Evolutionary conservation across 2,113 vertebrate species (phyloP).

Genomic region (Hymenochirus boettgeri): DNA sequence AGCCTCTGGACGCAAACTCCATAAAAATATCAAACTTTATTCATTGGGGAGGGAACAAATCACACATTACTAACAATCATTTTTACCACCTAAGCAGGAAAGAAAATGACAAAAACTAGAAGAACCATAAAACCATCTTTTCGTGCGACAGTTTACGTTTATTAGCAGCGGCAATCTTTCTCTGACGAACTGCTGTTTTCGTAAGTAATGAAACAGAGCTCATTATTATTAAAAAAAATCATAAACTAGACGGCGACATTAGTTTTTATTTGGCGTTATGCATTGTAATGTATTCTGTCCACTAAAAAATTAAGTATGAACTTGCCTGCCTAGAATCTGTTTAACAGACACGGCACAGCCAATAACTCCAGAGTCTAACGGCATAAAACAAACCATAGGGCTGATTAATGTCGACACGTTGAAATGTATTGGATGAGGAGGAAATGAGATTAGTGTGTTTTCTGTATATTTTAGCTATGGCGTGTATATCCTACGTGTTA

Average conservation of each 20-base stretch:
- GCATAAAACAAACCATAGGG: slow-evolving; percentile 23
- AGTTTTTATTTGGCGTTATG: slow-evolving; percentile 23
- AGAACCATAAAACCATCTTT: not conserved
- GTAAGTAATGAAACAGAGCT: not conserved
- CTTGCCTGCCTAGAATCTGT: slow-evolving; percentile 14
- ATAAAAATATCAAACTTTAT: not conserved
- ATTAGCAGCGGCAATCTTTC: not conserved
- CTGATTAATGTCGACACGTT: slow-evolving; percentile 25
- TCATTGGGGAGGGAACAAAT: not conserved
- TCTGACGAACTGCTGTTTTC: not conserved
- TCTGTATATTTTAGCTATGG: not conserved
- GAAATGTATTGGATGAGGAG: slow-evolving; percentile 28
- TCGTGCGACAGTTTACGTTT: not conserved
- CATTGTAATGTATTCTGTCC: slow-evolving; percentile 11
- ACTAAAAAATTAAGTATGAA: slow-evolving; percentile 32
- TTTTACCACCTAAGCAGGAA: not conserved
- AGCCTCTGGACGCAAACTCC: not conserved
- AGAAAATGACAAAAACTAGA: not conserved
- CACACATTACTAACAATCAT: not conserved
- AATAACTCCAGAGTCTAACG: slow-evolving; percentile 33
- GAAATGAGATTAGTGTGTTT: slow-evolving; percentile 15
- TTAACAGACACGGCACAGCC: slow-evolving; percentile 37
- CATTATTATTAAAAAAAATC: slow-evolving; percentile 2
- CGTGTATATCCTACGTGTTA: too few species aligned
- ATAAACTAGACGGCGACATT: slow-evolving; percentile 14